Evolutionary conservation across 2,113 vertebrate species (phyloP), one percentile per base, ranked within the genome.

Genomic region (Pogonocichla stellata): DNA sequence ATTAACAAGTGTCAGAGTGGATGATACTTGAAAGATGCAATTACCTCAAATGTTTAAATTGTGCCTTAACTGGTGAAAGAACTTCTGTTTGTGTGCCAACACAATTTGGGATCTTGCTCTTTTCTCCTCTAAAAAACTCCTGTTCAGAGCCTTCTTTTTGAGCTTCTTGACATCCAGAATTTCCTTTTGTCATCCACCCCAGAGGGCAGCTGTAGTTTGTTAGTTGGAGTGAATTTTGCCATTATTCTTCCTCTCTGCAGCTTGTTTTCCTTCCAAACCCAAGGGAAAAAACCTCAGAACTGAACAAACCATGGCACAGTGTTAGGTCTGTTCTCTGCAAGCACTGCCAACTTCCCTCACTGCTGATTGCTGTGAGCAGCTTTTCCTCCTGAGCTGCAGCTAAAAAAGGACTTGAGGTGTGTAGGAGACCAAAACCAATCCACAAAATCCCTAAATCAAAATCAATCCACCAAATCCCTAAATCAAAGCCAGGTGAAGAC

Each of bases 401-500:
- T 71, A 43, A 67, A 74, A 94, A 78, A 94, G 60, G 60, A 71
- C 8, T 74, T 42, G 91, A 66, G 40, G 80, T 78, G 36, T 74
- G 1, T 72, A 80, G 90, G 90, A 90, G 64, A 80, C 56, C 51
- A 57, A 19, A 64, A 48, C 4, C 58, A 8, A n/a, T 15, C n/a
- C 40, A 8, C 31, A 6, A 19, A 43, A 33, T 8, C 17, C 36
- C 36, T 10, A 19, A 53, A 53, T 19, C 51, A 40, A 13, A 56
- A 48, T 3, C 58, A 6, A 23, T 15, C n/a, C 33, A 10, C 16
- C 4, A 33, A 40, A 40, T 40, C 38, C 38, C 38, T 40, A 10
- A 74, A 29, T 34, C 24, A 29, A 29, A 58, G 50, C 50, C 50
- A 29, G 50, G 50, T 10, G 81, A 43, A 83, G 84, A 38, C 31